Base-by-base conservation (phyloP, 2,797 vertebrate genomes). In the Cephalopachus bancanus region DNA sequence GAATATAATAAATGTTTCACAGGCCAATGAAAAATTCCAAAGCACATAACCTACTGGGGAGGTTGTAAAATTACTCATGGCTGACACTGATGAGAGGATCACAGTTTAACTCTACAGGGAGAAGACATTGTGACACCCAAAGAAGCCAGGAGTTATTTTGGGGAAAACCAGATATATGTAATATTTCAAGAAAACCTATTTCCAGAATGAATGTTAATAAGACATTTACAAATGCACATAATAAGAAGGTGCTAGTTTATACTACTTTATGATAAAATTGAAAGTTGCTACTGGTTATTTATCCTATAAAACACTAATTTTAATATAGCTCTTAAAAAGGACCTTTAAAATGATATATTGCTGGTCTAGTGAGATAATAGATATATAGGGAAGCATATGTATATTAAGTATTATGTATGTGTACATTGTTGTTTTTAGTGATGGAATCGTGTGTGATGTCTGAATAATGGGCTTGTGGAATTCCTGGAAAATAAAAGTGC, bases 1-100 rank as follows among this genome's bases (percentile, higher is more conserved):
- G 97, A 97, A 95, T 97, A 90, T 97, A 97, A 97, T 97, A 97
- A 97, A 98, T 98, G 96, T 94, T 97, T 97, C 97, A 95, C 95
- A 98, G 96, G 81, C 94, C 97, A 97, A 62, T 94, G 96, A 97
- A 95, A 97, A 95, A 96, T 96, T 93, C 92, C 94, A 96, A 96
- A 97, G 93, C 96, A 94, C 57, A 96, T 95, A 94, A 96, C 97
- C 98, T 97, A 89, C 92, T 57, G 71, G 78, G 67, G 74, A 97
- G 92, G 92, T 64, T 97, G 91, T 97, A 97, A 97, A 98, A 96
- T 96, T 98, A 97, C 93, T 98, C 95, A 95, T 89, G 85, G 90
- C 85, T 97, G 97, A 97, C 96, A 94, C 91, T 96, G 89, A 96
- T 75, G 93, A 95, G 84, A 95, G 49, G 72, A 89, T 85, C 83